Evolutionary conservation across 2,888 invertebrate species (phyloP), one percentile per base, ranked within the genome.

Genomic region (Epinotia nisella): DNA sequence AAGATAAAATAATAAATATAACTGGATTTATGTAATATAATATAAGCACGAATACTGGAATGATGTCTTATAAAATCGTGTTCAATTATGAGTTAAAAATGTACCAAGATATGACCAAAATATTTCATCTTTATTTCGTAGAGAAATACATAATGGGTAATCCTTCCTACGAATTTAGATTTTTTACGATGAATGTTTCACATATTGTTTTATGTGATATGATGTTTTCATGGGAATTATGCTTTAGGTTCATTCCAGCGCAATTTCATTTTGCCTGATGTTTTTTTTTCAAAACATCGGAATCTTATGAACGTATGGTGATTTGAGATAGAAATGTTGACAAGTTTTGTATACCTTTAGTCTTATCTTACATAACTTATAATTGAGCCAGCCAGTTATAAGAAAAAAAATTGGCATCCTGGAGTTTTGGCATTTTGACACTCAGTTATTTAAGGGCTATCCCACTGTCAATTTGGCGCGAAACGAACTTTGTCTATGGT

Each of bases 31-130:
- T 35, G 35, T 35, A 1, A 9, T 35, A 35, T 35, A 29, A 9
- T 35, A 35, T 35, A 13, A 19, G 29, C 41, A 41, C 17, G 17
- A 59, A 59, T 7, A 13, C 19, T 39, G 17, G 13, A 39, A n/a
- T 24, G 21, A 41, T 19, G 11, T 60, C 5, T 41, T 41, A 60
- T 29, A 17, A 41, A 61, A 19, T 61, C 41, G 60, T 61, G 41
- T 45, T 60, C 10, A 21, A 49, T n/a, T 49, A 49, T n/a, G 45
- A n/a, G 3, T n/a, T 49, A n/a, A 49, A 35, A 9, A 61, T 45
- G 41, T 61, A 60, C 60, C 19, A 39, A 60, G 17, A 60, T 56
- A 17, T 60, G 60, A 61, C 60, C 60, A 61, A 61, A 41, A 41
- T 13, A 61, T 61, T 45, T 45, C 19, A 21, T 61, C 60, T 19